Evolutionary conservation across 2,113 vertebrate genomes (phyloP), one percentile per base, ranked within the genome.

Genomic region (Actenoides hombroni): DNA sequence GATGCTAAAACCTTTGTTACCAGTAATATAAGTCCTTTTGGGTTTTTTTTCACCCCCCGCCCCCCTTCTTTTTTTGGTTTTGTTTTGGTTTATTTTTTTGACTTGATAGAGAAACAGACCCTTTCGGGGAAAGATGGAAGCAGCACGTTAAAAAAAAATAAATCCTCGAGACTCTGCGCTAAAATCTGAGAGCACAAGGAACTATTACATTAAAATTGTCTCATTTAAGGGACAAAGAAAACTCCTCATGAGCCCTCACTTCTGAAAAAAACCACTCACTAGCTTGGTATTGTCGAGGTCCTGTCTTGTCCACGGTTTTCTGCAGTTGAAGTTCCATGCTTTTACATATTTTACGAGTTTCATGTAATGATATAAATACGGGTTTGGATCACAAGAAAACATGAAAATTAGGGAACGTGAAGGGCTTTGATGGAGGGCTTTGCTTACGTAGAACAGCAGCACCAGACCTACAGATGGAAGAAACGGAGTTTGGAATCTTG

Each of bases 1-100:
- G 63, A 96, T 94, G 79, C 91, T 97, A 95, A 95, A 97, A 92
- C 91, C 96, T 97, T 98, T 98, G 90, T 97, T 96, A 91, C 77
- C 57, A 94, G 84, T 80, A 94, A 94, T 91, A 87, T 68, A 93
- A 83, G 64, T 85, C 57, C 71, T 28, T 51, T 44, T 7, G 10
- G 39, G 7, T 61, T 28, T 40, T 37, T 42, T 31, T 51, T 73
- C n/a, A n/a, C n/a, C n/a, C n/a, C 53, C 79, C 23, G 37, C 48
- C 24, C 10, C 46, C 19, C 24, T 51, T 25, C 49, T 51, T 75
- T 9, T 1, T 37, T 61, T 25, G n/a, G 35, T 61, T 21, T 44
- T 31, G 9, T 9, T 31, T 44, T 65, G 39, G 12, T 64, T 40
- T 42, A 10, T 39, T 33, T 46, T 70, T 88, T 80, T 15, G 1